A percentile compares a stretch with the other conserved stretches of the same genome.
phyloP scores from a whole-genome alignment of 2,113 vertebrate genomes.

The Glareola pratincola region DNA sequence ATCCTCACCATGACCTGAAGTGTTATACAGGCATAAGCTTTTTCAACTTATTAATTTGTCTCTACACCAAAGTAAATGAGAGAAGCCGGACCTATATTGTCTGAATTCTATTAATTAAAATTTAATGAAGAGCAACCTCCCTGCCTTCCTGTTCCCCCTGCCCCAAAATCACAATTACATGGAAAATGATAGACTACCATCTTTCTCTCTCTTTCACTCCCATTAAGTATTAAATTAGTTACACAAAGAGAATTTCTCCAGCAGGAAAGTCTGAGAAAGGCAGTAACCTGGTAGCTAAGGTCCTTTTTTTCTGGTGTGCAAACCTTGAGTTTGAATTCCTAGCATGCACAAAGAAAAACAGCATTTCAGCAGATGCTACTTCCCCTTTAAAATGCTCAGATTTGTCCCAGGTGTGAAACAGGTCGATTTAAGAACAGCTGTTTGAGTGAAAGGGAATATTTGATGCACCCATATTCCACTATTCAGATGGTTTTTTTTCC shows the following conservation, averaged over 20 bases:
- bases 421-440: neutral
- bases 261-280: neutral
- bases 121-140: neutral
- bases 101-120: neutral
- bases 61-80: neutral
- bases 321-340: neutral
- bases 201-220: neutral
- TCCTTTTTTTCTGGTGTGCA: neutral
- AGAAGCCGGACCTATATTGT: neutral
- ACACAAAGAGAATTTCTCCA: neutral
- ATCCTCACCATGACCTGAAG: neutral
- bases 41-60: neutral
- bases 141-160: accelerated
- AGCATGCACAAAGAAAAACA: neutral
- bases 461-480: neutral
- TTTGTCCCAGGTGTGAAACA: neutral
- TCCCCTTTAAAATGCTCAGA: neutral
- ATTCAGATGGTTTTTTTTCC: neutral
- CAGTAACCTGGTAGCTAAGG: neutral
- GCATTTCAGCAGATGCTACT: neutral
- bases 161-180: neutral
- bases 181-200: neutral
- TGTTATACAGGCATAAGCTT: neutral
- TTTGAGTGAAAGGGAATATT: neutral
- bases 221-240: neutral